These are phyloP conservation scores for Lasioglossum leucozonium DNA, from an alignment of 2,888 invertebrate species.

Conservation along the genomic window DNA sequence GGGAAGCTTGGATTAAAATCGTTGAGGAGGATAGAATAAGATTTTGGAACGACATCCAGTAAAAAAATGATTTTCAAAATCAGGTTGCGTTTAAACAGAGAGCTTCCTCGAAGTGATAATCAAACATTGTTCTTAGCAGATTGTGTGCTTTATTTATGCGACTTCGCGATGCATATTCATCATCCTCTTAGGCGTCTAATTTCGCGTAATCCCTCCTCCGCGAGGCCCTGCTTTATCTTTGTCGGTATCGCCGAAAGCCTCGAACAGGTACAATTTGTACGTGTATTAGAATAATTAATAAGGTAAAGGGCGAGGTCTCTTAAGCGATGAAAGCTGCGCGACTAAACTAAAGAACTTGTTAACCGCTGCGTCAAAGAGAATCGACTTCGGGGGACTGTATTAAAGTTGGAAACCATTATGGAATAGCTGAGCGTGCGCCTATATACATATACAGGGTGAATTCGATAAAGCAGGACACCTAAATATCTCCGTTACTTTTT, in stretches of 20 bases:
- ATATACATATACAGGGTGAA: no score
- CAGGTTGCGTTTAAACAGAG: no score
- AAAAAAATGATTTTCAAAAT: no score
- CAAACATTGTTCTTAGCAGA: not conserved
- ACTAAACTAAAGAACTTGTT: slow-evolving; percentile 40
- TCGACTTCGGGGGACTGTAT: slow-evolving; percentile 30
- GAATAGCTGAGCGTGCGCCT: slow-evolving; percentile 10
- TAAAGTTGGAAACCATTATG: slow-evolving; percentile 40
- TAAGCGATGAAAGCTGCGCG: slow-evolving; percentile 15
- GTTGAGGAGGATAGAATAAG: no score
- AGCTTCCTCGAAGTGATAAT: not conserved
- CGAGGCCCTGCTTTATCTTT: slow-evolving; percentile 1
- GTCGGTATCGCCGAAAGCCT: not conserved
- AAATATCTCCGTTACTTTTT: no score
- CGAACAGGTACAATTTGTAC: not conserved
- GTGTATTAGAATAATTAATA: not conserved
- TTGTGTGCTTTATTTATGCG: not conserved
- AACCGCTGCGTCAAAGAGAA: slow-evolving; percentile 29
- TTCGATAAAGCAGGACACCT: no score
- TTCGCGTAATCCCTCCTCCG: not conserved
- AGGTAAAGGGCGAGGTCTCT: not conserved
- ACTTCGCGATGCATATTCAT: slow-evolving; percentile 1
- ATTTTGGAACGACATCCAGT: no score
- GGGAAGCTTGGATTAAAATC: no score
- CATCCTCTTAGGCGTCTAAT: slow-evolving; percentile 3